Conservation (phyloP, 2,797 vertebrate genomes). For the Myripristis murdjan region DNA sequence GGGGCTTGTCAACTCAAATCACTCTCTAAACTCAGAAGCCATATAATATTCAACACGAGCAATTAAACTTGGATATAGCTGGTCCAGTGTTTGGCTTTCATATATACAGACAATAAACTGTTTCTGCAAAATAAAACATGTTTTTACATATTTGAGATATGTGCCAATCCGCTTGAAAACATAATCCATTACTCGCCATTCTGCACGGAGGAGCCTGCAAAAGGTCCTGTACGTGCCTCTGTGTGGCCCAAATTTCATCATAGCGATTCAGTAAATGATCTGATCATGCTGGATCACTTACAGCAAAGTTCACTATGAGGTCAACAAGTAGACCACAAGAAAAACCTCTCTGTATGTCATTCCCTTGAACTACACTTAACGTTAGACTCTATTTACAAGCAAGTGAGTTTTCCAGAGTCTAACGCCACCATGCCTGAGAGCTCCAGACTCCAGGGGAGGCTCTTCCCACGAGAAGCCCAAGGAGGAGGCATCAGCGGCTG, state of each 20-base stretch:
- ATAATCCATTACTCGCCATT: constrained; percentile 45
- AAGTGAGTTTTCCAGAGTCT: constrained; percentile 47
- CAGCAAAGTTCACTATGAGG: constrained; percentile 52
- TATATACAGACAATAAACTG: constrained; percentile 69
- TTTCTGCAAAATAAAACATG: constrained; percentile 56
- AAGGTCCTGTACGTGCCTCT: not conserved
- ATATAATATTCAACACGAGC: constrained; percentile 61
- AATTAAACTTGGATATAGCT: constrained; percentile 67
- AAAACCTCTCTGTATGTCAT: constrained; percentile 42
- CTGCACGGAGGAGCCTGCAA: constrained; percentile 32
- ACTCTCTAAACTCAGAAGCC: constrained; percentile 66
- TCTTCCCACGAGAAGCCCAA: constrained; percentile 57
- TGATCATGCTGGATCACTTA: constrained; percentile 57
- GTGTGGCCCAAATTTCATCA: constrained; percentile 38
- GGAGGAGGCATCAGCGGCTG: constrained; percentile 53
- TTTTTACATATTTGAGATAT: constrained; percentile 58
- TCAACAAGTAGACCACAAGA: constrained; percentile 37
- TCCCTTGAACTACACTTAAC: constrained; percentile 58
- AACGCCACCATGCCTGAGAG: constrained; percentile 54
- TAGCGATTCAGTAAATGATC: constrained; percentile 34
- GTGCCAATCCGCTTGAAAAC: constrained; percentile 54
- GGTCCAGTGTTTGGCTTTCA: constrained; percentile 63
- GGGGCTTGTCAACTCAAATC: constrained; percentile 69
- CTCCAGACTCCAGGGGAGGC: constrained; percentile 67
- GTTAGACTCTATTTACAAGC: constrained; percentile 52